Conservation (phyloP, 2,797 vertebrate species). For the Acomys russatus region DNA sequence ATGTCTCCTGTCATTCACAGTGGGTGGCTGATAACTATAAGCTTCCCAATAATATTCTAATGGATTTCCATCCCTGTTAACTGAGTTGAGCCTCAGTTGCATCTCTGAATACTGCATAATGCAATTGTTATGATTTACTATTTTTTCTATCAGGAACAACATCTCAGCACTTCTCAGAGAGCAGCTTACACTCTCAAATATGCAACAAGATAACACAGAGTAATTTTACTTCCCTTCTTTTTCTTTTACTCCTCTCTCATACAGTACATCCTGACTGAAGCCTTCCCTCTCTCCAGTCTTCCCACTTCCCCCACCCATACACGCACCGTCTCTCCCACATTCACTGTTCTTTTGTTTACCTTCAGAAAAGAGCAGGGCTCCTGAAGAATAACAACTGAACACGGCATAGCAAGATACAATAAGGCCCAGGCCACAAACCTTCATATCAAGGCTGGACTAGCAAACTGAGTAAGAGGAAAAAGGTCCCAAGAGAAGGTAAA, state of each 20-base stretch:
- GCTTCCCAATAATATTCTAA: not conserved
- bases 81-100: not conserved
- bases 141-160: not conserved
- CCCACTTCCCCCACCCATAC: not conserved
- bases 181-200: not conserved
- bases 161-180: not conserved
- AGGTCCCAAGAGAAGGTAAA: not conserved
- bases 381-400: too few relatives aligned
- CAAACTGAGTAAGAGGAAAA: not conserved
- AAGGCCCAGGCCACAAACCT: too few relatives aligned
- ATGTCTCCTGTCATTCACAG: not conserved
- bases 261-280: not conserved
- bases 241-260: not conserved
- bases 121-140: not conserved
- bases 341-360: not conserved
- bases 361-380: not conserved
- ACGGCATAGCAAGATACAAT: too few relatives aligned
- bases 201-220: not conserved
- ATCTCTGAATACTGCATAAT: not conserved
- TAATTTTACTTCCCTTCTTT: not conserved
- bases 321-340: not conserved
- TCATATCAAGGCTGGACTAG: not conserved
- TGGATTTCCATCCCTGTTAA: not conserved
- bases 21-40: not conserved
- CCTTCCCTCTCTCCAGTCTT: not conserved